These are phyloP conservation scores for Actenoides lindsayi DNA, from an alignment of 2,113 vertebrate genomes.

Conservation along the genomic window DNA sequence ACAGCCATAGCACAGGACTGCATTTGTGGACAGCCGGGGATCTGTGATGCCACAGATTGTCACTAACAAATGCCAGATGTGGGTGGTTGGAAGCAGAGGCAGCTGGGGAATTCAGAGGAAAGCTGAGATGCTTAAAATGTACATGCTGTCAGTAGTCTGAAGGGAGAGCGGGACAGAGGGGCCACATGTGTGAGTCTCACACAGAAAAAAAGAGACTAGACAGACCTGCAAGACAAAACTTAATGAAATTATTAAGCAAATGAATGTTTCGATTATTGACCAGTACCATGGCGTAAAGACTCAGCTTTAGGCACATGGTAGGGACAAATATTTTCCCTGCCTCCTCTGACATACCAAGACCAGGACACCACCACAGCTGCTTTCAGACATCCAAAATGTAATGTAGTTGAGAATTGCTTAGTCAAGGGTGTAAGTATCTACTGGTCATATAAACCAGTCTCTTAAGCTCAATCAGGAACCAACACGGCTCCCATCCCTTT, in stretches of 20 bases:
- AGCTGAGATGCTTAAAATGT: slow-evolving; percentile 6
- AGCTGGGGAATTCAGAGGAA: background rate
- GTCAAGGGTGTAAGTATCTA: background rate
- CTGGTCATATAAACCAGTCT: background rate
- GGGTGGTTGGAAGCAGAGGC: background rate
- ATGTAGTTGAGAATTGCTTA: background rate
- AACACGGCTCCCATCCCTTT: background rate
- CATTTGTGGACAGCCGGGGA: background rate
- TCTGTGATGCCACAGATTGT: background rate
- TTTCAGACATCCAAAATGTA: background rate
- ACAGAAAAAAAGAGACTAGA: background rate
- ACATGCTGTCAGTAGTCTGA: background rate
- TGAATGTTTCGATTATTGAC: background rate
- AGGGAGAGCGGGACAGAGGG: background rate
- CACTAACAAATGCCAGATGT: slow-evolving; percentile 53
- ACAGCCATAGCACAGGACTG: background rate
- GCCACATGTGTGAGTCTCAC: background rate
- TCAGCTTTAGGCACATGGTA: background rate
- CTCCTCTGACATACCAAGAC: background rate
- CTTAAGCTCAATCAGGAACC: background rate
- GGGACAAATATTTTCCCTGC: background rate
- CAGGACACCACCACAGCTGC: background rate
- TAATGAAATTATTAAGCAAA: background rate
- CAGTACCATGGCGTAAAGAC: background rate
- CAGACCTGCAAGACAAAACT: background rate